Evolutionary conservation across 2,888 invertebrate species (phyloP), one percentile per base, ranked within the genome.

Genomic region (Brenthis hecate): DNA sequence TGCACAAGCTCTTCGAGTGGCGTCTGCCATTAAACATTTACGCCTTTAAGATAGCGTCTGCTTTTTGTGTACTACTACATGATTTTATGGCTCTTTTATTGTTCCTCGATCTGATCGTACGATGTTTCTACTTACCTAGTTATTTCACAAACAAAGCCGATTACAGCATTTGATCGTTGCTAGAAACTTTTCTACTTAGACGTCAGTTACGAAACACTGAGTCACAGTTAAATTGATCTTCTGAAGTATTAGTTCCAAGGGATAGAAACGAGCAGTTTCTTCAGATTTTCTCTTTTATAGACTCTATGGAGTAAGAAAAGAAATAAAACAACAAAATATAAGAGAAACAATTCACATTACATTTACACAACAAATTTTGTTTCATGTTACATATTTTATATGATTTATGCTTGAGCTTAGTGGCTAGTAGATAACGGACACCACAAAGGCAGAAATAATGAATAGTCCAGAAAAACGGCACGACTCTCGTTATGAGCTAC

Each of bases 401-500:
- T 56, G 63, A 67, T 75, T 83, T 81, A 79, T 84, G 85, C 86
- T 86, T 82, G 81, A 82, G 83, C 79, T 81, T 83, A 86, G 83
- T 83, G 81, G 82, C 78, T 77, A 80, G 74, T 76, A 82, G 84
- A 87, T 87, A 86, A 86, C 87, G 87, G 86, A 88, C 84, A 86
- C 85, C 84, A 88, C 85, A 89, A 88, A 88, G 85, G 87, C 85
- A 81, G 81, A 89, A 88, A 91, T 91, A 91, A 91, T 89, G 91
- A 91, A 91, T 87, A 85, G 87, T 85, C 86, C 83, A 89, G 88
- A 91, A 91, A 91, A 91, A 90, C 87, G 85, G 81, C 80, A 84
- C 83, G 81, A 80, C 81, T 85, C 89, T 87, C 87, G 88, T 91
- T 91, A 92, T 86, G 88, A 88, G 85, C 86, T 78, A 89, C 89